Conservation (phyloP, 2,888 invertebrate genomes). For the Neoitamus cyanurus region DNA sequence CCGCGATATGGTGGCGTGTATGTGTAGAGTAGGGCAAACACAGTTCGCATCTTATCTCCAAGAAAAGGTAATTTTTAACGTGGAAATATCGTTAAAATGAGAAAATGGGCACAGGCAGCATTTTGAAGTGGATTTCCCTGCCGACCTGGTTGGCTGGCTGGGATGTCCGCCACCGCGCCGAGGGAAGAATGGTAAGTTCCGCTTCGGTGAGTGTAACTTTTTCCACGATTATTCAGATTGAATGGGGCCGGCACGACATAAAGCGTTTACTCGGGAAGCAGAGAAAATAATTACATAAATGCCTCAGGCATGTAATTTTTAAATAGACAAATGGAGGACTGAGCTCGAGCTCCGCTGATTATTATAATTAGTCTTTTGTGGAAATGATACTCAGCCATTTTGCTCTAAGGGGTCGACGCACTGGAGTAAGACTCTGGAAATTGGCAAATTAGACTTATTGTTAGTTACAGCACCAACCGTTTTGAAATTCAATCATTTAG, state of each 20-base stretch:
- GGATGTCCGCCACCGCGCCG: background rate
- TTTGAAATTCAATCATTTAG: too few species aligned
- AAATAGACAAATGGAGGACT: slow-evolving; percentile 31
- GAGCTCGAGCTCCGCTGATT: slow-evolving; percentile 1
- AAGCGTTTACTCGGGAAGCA: slow-evolving; percentile 28
- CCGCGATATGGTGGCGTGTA: background rate
- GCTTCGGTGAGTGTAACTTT: slow-evolving; percentile 35
- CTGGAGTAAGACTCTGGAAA: background rate
- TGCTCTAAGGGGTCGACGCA: slow-evolving; percentile 11
- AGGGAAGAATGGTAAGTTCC: slow-evolving; percentile 35
- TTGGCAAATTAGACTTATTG: background rate
- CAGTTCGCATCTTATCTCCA: slow-evolving; percentile 47
- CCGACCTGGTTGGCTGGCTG: slow-evolving; percentile 11
- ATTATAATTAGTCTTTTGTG: slow-evolving; percentile 34
- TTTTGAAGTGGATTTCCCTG: slow-evolving; percentile 23
- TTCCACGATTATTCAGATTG: slow-evolving; percentile 37
- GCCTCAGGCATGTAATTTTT: slow-evolving; percentile 31
- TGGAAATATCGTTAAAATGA: slow-evolving; percentile 50
- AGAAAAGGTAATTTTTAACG: slow-evolving; percentile 49
- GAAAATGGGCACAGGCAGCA: slow-evolving; percentile 47
- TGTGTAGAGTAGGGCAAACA: background rate
- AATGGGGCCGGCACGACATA: slow-evolving; percentile 36
- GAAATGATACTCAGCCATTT: slow-evolving; percentile 33
- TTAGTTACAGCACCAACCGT: background rate
- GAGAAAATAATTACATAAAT: slow-evolving; percentile 40